These are phyloP conservation scores for Callochromis pleurospilus DNA, from an alignment of 2,113 vertebrate genomes.

Conservation along the genomic window DNA sequence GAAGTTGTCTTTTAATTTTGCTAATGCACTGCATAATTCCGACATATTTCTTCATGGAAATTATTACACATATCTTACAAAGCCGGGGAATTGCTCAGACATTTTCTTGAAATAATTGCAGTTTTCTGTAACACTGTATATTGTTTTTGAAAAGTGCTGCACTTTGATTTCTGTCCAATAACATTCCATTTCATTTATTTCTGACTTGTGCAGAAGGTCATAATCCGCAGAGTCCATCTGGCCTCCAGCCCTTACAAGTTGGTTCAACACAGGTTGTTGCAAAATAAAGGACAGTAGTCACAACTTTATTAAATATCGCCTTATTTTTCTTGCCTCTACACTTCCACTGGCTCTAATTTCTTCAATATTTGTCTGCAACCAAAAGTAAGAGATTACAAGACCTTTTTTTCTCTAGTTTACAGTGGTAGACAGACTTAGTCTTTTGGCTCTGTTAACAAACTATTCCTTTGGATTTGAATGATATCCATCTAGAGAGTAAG, in stretches of 20 bases:
- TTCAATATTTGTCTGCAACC: not conserved
- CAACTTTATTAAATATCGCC: not conserved
- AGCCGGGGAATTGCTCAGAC: not conserved
- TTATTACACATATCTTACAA: not conserved
- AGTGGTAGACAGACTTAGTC: not conserved
- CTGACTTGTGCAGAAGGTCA: not conserved
- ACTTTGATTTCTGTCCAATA: not conserved
- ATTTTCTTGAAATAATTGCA: not conserved
- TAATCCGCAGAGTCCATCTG: not conserved
- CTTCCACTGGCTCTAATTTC: not conserved
- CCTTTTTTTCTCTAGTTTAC: not conserved
- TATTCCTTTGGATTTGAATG: constrained; percentile 31
- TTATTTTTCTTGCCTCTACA: not conserved
- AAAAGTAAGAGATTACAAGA: not conserved
- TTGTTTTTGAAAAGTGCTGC: not conserved
- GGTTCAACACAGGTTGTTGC: not conserved
- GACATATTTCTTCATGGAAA: not conserved
- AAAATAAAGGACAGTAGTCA: not conserved
- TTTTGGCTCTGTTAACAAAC: constrained; percentile 16
- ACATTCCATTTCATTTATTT: not conserved
- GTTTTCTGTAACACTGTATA: not conserved
- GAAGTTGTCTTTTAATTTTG: constrained; percentile 10
- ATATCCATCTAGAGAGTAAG: constrained; percentile 12
- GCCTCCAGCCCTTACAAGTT: not conserved
- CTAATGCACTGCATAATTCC: constrained; percentile 9